Base-by-base conservation (phyloP, 2,888 invertebrate genomes). In the Drosophila nigritarsus region DNA sequence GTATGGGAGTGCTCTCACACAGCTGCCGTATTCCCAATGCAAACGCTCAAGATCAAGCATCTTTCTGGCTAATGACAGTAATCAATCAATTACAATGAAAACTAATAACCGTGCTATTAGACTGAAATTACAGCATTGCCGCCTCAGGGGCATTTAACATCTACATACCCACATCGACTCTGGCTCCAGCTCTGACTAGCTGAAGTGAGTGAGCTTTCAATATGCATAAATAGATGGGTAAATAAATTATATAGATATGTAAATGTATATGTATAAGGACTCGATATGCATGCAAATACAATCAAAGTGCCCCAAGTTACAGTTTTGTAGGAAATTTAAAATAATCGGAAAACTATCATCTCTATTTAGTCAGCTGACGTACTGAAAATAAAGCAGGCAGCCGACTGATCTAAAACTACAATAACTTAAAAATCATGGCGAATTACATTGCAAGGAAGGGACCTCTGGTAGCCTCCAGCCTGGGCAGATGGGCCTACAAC, bases 401-500 rank as follows among this genome's bases (percentile, higher is more conserved):
- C 45, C 54, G 32, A 64, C 63, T 66, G 79, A 65, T 56, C 40
- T 62, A 65, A 70, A 75, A 71, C 75, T 73, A 48, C 54, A 54
- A 71, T 50, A 65, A 53, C 65, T 58, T 63, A 0, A 24, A 66
- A 73, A 85, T 58, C 29, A 93, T 92, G 93, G 73, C 92, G 58
- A 85, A 82, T 61, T 92, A 92, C 77, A 69, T 91, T 81, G 92
- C 91, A 69, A 89, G 92, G 61, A 91, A 90, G 72, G 92, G 92
- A 48, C 91, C 93, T 32, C 67, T 88, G 80, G 84, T 92, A n/a
- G 88, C 90, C 72, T 93, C 93, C 67, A 91, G 70, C 45, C 82
- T 97, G 75, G 95, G 94, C 89, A 95, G 94, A 93, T 97, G 96
- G 96, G 95, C 95, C 4, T 98, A 97, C 92, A 96, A 96, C 89